Conservation (phyloP, 2,113 vertebrate species). For the Megaleporinus macrocephalus region DNA sequence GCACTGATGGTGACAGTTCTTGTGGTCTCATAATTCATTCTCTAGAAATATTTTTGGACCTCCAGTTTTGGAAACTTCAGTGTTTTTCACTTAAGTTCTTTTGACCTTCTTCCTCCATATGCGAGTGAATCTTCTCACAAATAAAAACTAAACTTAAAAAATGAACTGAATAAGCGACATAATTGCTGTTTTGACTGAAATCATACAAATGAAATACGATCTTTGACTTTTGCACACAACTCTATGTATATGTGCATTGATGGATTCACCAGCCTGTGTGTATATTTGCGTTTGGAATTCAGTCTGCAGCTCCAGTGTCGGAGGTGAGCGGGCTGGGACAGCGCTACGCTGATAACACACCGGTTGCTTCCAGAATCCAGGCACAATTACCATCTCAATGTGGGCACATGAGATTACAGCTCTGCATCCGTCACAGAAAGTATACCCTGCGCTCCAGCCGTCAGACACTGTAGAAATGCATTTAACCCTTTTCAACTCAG, state of each 20-base stretch:
- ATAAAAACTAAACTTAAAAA: no score
- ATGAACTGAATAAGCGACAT: not conserved
- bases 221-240: no score
- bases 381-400: slow-evolving; percentile 46
- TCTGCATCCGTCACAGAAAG: slow-evolving; percentile 21
- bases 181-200: no score
- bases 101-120: no score
- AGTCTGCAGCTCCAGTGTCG: slow-evolving; percentile 6
- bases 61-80: no score
- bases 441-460: not conserved
- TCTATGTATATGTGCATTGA: not conserved
- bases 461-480: not conserved
- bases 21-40: no score
- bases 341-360: slow-evolving; percentile 20
- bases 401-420: slow-evolving; percentile 39
- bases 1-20: no score
- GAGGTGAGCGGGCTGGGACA: not conserved
- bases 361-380: slow-evolving; percentile 26
- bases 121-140: no score
- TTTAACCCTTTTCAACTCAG: slow-evolving; percentile 22
- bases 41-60: no score
- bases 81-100: no score
- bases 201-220: no score
- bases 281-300: not conserved
- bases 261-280: not conserved